A percentile compares a stretch with the other conserved stretches of the same genome.
phyloP scores from a whole-genome alignment of 2,113 vertebrate species.

The Muntiacus muntjak region DNA sequence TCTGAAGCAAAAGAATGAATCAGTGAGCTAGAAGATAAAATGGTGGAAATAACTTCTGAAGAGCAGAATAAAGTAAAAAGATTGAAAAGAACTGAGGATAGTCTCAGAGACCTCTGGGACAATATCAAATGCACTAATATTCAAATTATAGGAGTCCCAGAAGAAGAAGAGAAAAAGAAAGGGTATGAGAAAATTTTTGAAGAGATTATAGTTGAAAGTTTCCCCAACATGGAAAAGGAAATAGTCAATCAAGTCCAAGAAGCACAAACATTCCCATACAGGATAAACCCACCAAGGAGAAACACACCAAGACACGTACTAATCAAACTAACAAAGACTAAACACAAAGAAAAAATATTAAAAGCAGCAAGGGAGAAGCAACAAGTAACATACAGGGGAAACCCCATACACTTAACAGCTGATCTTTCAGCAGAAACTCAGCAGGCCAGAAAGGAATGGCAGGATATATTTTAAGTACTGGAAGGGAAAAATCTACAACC shows the following conservation, averaged over 20 bases:
- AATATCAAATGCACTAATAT: neutral
- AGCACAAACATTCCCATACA: neutral
- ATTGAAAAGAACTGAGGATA: neutral
- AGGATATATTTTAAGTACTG: neutral
- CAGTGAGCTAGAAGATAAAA: neutral
- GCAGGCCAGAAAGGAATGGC: neutral
- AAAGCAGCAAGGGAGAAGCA: neutral
- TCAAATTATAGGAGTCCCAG: neutral
- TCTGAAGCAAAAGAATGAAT: neutral
- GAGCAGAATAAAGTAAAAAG: neutral
- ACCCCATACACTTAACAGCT: neutral
- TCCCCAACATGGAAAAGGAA: neutral
- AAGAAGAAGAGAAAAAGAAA: neutral
- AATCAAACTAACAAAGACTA: neutral
- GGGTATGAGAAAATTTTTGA: neutral
- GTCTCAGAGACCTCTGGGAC: neutral
- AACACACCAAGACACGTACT: neutral
- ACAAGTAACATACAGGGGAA: neutral
- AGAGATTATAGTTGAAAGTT: neutral
- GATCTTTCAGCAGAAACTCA: neutral
- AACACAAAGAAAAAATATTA: neutral
- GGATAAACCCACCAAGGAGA: neutral
- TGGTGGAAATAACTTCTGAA: neutral
- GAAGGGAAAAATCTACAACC: neutral
- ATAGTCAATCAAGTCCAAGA: neutral